Conservation (phyloP, 1,140 invertebrate species). For the Linepithema humile region DNA sequence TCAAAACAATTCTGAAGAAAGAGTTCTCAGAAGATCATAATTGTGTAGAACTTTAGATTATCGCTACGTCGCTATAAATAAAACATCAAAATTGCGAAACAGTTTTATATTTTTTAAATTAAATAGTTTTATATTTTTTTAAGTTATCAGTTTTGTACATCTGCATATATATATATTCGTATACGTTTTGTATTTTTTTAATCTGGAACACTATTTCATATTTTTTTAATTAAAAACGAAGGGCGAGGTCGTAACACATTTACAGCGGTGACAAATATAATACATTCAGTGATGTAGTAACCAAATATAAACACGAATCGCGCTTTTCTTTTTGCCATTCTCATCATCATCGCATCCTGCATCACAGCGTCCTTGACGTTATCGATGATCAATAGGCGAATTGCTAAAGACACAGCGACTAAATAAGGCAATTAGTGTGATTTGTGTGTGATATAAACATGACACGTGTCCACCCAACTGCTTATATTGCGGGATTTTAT, state of each 20-base stretch:
- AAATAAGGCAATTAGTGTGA: conserved; percentile 24
- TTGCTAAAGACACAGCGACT: conserved; percentile 21
- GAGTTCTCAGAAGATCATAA: not conserved
- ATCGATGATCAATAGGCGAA: conserved; percentile 41
- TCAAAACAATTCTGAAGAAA: not conserved
- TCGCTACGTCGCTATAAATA: not conserved
- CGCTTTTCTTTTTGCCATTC: conserved; percentile 4
- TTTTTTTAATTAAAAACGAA: not conserved
- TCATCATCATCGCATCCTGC: not conserved
- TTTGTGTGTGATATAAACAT: conserved; percentile 21
- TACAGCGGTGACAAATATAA: not conserved
- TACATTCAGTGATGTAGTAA: not conserved
- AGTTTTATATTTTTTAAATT: not conserved
- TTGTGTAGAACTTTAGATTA: not conserved
- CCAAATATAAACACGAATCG: conserved; percentile 28
- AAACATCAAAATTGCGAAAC: not conserved
- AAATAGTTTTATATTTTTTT: not conserved
- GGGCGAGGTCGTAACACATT: not conserved
- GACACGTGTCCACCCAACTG: not conserved
- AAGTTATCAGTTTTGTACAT: not conserved
- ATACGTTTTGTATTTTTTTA: not conserved
- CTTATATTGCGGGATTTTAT: not conserved
- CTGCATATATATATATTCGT: not conserved
- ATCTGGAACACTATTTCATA: not conserved
- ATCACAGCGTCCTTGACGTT: conserved; percentile 22